phyloP scores from a whole-genome alignment of 2,888 invertebrate genomes.

The Drepana falcataria region DNA sequence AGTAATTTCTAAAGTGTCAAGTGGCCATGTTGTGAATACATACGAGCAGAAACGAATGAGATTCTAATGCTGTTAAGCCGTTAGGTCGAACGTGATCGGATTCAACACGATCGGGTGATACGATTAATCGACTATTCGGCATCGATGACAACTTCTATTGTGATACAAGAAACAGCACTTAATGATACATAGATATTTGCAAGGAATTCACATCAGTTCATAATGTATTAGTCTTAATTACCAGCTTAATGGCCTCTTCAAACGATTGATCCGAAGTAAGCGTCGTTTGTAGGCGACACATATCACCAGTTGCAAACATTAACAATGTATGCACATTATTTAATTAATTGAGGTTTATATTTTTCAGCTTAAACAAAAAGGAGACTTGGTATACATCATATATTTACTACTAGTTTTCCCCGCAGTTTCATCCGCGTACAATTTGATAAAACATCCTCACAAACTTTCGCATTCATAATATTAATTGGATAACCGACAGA shows the following conservation, averaged over 20 bases:
- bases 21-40: background rate
- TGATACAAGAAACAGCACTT: no score
- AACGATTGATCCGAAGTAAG: background rate
- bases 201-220: background rate
- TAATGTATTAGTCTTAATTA: background rate
- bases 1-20: background rate
- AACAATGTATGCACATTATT: background rate
- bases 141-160: background rate
- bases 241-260: background rate
- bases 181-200: background rate
- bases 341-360: no score
- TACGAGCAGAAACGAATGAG: background rate
- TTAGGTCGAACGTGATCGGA: constrained; percentile 1
- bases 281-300: background rate
- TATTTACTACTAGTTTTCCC: no score
- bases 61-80: background rate
- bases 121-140: background rate
- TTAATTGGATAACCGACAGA: no score
- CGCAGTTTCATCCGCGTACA: no score
- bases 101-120: background rate
- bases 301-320: background rate
- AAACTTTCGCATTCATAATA: no score
- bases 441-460: no score
- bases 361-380: no score
- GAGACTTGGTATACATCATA: no score